Evolutionary conservation across 2,797 vertebrate species (phyloP).

Genomic region (Ctenosaura bakeri): DNA sequence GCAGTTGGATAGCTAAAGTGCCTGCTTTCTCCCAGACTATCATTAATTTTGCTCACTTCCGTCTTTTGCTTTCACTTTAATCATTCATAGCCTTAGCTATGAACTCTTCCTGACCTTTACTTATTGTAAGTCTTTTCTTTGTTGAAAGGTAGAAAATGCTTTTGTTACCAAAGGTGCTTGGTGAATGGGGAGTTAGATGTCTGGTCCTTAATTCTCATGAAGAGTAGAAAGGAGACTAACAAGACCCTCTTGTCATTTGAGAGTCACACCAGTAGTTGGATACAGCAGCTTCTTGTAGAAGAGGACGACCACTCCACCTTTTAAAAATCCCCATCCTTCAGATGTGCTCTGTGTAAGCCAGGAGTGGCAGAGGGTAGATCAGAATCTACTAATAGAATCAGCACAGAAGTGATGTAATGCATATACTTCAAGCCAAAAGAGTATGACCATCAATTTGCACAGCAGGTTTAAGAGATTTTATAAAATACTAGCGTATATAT

Average conservation of each 20-base stretch:
- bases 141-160: not conserved
- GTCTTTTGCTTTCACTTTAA: slow-evolving; percentile 1
- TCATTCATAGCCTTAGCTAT: slow-evolving; percentile 7
- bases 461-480: too few relatives aligned
- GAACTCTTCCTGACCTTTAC: not conserved
- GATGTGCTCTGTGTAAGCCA: too few relatives aligned
- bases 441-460: too few relatives aligned
- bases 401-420: too few relatives aligned
- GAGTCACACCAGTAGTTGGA: not conserved
- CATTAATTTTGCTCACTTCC: not conserved
- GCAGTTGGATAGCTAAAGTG: not conserved
- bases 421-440: too few relatives aligned
- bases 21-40: not conserved
- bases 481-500: too few relatives aligned
- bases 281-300: not conserved
- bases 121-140: slow-evolving; percentile 18
- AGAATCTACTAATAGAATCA: too few relatives aligned
- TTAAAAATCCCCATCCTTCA: not conserved
- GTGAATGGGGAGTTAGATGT: slow-evolving; percentile 18
- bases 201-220: not conserved
- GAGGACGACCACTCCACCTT: not conserved
- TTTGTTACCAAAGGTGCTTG: not conserved
- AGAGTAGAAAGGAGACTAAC: not conserved
- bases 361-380: too few relatives aligned
- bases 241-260: not conserved